These are phyloP conservation scores for Phalacrocorax brasilianus DNA, from an alignment of 2,113 vertebrate genomes.

Conservation along the genomic window DNA sequence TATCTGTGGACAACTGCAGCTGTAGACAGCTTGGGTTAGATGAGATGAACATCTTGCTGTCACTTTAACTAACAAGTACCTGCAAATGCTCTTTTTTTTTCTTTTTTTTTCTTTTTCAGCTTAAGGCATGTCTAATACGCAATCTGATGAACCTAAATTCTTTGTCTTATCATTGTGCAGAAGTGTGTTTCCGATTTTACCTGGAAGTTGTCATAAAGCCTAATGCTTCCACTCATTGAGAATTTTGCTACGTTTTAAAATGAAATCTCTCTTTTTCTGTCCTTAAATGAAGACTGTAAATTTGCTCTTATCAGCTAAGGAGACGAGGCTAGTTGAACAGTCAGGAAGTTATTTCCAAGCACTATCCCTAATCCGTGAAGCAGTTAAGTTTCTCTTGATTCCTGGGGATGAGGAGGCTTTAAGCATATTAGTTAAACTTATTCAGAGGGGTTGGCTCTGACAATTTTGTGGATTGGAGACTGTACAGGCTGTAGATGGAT, in stretches of 20 bases:
- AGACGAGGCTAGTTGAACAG: neutral
- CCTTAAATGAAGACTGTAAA: neutral
- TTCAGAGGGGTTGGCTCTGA: neutral
- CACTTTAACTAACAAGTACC: neutral
- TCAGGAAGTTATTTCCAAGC: neutral
- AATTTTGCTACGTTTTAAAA: neutral
- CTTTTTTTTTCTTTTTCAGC: neutral
- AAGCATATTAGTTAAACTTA: slow-evolving; percentile 14
- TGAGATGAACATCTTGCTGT: neutral
- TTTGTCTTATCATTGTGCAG: neutral
- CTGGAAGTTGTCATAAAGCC: neutral
- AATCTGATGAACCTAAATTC: neutral
- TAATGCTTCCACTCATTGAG: neutral
- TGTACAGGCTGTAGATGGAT: neutral
- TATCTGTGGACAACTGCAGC: neutral
- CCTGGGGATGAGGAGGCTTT: neutral
- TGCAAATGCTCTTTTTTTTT: neutral
- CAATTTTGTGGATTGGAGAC: neutral
- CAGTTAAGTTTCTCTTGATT: slow-evolving; percentile 16
- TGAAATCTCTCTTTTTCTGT: neutral
- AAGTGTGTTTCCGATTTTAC: neutral
- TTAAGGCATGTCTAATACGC: neutral
- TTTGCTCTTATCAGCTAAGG: neutral
- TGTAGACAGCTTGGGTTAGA: neutral
- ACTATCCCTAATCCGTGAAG: neutral